Evolutionary conservation across 2,113 vertebrate species (phyloP).

Genomic region (Rhadina sibilatrix): DNA sequence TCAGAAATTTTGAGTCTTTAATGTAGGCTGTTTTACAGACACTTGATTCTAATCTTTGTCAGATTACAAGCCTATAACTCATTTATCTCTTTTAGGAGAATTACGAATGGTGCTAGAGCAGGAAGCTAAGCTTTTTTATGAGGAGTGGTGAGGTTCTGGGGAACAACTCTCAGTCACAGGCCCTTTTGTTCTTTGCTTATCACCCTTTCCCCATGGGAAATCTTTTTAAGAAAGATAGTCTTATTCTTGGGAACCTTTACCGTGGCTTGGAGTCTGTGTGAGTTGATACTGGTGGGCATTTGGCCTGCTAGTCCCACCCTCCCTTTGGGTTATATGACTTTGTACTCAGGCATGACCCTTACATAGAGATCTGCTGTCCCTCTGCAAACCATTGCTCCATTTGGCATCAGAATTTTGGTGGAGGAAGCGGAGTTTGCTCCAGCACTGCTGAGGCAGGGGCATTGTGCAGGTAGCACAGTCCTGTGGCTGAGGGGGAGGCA

Average conservation of each 20-base stretch:
- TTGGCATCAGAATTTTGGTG: not conserved
- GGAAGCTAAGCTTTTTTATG: not conserved
- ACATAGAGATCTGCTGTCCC: not conserved
- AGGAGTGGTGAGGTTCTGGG: not conserved
- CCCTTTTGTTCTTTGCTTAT: not conserved
- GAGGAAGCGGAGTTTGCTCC: not conserved
- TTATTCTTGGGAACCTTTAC: not conserved
- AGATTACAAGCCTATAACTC: not conserved
- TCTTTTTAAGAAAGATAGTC: not conserved
- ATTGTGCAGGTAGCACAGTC: not conserved
- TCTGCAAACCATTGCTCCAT: not conserved
- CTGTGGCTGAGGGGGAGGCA: fast-evolving
- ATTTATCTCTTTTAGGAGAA: not conserved
- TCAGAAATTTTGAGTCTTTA: not conserved
- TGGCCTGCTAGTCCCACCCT: not conserved
- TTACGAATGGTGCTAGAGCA: not conserved
- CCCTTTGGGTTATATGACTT: not conserved
- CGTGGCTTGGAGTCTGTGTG: not conserved
- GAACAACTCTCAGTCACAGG: not conserved
- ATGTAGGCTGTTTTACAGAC: not conserved
- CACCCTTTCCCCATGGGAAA: not conserved
- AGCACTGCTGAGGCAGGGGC: not conserved
- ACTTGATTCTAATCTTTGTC: not conserved
- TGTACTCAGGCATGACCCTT: not conserved
- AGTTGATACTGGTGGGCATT: not conserved